phyloP scores from a whole-genome alignment of 2,888 invertebrate species.

The Ichneumon xanthorius region DNA sequence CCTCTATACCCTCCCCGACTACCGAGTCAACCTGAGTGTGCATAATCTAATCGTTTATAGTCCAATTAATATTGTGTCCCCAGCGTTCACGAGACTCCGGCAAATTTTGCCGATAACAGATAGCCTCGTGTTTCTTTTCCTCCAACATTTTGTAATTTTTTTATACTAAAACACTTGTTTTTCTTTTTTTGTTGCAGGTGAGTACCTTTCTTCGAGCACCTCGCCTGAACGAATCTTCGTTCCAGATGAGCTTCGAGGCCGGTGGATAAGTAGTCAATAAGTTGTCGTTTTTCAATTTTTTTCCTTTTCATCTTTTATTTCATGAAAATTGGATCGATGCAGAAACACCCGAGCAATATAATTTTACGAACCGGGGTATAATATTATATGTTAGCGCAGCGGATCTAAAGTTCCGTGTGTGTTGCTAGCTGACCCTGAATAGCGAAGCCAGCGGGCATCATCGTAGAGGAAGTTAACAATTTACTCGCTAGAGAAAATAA shows the following conservation, averaged over 20 bases:
- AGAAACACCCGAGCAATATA: slow-evolving; percentile 35
- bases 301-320: slow-evolving; percentile 20
- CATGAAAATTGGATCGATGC: slow-evolving; percentile 54
- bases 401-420: neutral
- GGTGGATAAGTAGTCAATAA: slow-evolving; percentile 45
- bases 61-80: slow-evolving; percentile 70
- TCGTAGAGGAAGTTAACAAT: slow-evolving; percentile 67
- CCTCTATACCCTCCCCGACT: slow-evolving; percentile 42
- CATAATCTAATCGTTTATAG: slow-evolving; percentile 72
- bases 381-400: slow-evolving; percentile 15
- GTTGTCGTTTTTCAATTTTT: slow-evolving; percentile 9
- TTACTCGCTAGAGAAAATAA: slow-evolving; percentile 60
- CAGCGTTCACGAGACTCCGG: neutral
- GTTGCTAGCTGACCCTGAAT: slow-evolving; percentile 55
- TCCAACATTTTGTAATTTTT: neutral
- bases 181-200: slow-evolving; percentile 74
- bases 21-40: slow-evolving; percentile 57
- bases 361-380: slow-evolving; percentile 26
- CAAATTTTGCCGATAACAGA: slow-evolving; percentile 17
- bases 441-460: slow-evolving; percentile 42
- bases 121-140: slow-evolving; percentile 8
- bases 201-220: slow-evolving; percentile 67
- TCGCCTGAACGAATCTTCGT: slow-evolving; percentile 2
- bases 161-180: neutral
- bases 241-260: slow-evolving; percentile 18